These are phyloP conservation scores for Malacosoma neustria DNA, from an alignment of 2,888 invertebrate species.

Conservation along the genomic window DNA sequence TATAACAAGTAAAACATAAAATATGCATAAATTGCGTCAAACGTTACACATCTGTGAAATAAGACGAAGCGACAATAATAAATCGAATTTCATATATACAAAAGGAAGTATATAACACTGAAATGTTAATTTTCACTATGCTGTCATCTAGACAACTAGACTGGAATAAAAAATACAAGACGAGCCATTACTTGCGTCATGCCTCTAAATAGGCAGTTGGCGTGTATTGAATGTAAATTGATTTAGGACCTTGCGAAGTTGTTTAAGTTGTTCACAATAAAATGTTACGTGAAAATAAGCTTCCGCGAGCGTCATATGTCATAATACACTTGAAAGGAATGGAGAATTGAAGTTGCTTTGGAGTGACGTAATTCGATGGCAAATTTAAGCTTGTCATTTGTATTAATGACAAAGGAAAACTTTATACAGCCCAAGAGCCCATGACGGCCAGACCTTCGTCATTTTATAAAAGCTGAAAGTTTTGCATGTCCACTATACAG, in stretches of 20 bases:
- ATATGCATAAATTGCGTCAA: no score
- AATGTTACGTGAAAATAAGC: slow-evolving; percentile 12
- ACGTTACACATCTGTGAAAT: no score
- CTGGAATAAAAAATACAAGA: slow-evolving; percentile 26
- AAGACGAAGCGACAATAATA: not conserved
- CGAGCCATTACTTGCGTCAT: slow-evolving; percentile 33
- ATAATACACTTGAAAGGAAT: not conserved
- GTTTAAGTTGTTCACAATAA: slow-evolving; percentile 11
- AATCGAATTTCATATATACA: not conserved
- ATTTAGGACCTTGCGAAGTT: slow-evolving; percentile 14
- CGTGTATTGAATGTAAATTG: slow-evolving; percentile 30
- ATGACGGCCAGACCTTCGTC: no score
- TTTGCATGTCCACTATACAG: no score
- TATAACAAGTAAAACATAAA: no score
- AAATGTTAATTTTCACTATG: slow-evolving; percentile 18
- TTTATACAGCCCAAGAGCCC: no score
- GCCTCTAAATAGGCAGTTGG: slow-evolving; percentile 28
- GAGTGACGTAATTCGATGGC: no score
- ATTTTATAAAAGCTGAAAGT: no score
- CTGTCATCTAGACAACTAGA: slow-evolving; percentile 10
- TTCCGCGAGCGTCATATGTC: slow-evolving; percentile 24
- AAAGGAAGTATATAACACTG: slow-evolving; percentile 10
- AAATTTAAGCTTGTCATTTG: no score
- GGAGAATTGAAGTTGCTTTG: no score
- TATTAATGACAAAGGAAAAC: no score